Evolutionary conservation across 1,140 invertebrate genomes (phyloP), one percentile per base, ranked within the genome.

Genomic region (Zophobas atratus): DNA sequence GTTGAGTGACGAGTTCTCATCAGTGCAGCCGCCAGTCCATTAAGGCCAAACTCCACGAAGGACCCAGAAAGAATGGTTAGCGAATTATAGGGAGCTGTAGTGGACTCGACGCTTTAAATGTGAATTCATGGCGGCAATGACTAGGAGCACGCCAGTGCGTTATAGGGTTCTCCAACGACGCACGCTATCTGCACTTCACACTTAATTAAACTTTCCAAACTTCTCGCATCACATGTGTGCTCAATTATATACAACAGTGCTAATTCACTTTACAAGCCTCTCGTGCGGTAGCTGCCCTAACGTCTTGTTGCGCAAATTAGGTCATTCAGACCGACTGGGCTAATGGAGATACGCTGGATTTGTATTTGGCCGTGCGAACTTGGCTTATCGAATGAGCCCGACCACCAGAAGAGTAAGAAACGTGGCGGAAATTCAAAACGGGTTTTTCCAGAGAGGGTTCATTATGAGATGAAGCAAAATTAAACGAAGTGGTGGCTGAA

Each of bases 171-270:
- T 75, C 72, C 3, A 67, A 36, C 57, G 51, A 76, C 56, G 75
- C 60, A 75, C 77, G 77, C 77, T 81, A 79, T 81, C 80, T 79
- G 46, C 77, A 77, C 80, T 81, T 81, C 80, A 81, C 77, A 78
- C 77, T 81, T 79, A 81, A 81, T 81, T 81, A 81, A 79, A 81
- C 78, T 67, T 77, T 63, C 63, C 55, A 67, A 77, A 78, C 77
- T 80, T 78, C 55, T 77, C 55, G 63, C 72, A 75, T 78, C 79
- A 78, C 73, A 75, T 79, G 78, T 76, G 75, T 67, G 34, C 46
- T 55, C 70, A 41, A 55, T 55, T 72, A 49, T 72, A 56, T 72
- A 71, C 46, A 71, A 55, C 53, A 48, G 63, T 70, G 73, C 73
- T 79, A 79, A 79, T 79, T 76, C 73, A 67, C 41, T 77, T 73